Evolutionary conservation across 2,113 vertebrate species (phyloP), one percentile per base, ranked within the genome.

Genomic region (Orientallactaga bullata): DNA sequence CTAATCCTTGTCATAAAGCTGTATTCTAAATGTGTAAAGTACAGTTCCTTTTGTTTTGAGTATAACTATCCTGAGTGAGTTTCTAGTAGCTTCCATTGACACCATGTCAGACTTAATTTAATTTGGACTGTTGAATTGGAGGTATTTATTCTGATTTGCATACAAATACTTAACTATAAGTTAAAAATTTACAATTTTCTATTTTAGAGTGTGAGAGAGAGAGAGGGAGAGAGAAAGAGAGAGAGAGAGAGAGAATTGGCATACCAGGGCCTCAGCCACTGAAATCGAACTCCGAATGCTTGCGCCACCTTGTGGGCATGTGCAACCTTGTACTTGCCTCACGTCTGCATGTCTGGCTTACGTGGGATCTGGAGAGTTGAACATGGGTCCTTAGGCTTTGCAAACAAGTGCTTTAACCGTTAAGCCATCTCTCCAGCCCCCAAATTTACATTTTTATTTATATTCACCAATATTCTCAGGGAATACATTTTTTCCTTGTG

Each of bases 41-140:
- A 89, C n/a, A 86, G 73, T 65, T 35, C 91, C 81, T 96, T 66
- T 96, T 89, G 81, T 93, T 93, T 92, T 96, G 93, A 96, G 79
- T 95, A 79, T 90, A 91, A 94, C 28, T 97, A 23, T 63, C 61
- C 81, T 42, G 63, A 85, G 87, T 74, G 84, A 94, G 93, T 95
- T 97, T 97, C 97, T 24, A 89, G 94, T 96, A 16, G 58, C 66
- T 88, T 94, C 20, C 71, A 16, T 95, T 96, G 66, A 82, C 15
- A 96, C 71, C 78, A 79, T 96, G 81, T 95, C 30, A 69, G 85
- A 74, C 81, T 94, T 84, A 96, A 76, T 90, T 88, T n/a, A n/a
- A 47, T 47, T 47, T 96, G 81, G 60, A 78, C 21, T 92, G 26
- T 91, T 93, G 60, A 95, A 85, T 85, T 96, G 91, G 47, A n/a